phyloP scores from a whole-genome alignment of 2,888 invertebrate genomes.

The Mongoloraphidia duomilia region DNA sequence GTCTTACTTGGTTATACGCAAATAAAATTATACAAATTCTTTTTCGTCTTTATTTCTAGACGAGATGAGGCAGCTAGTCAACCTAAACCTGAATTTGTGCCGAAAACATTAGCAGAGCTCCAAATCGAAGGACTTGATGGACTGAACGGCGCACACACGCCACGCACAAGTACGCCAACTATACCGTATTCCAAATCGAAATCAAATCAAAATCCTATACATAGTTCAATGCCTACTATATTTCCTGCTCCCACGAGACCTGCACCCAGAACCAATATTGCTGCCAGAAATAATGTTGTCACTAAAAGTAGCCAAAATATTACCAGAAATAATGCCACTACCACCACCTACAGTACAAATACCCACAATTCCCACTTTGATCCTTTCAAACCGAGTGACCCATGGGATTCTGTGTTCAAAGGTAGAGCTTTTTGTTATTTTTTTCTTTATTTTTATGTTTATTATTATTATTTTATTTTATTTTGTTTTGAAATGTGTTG shows the following conservation, averaged over 20 bases:
- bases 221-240: constrained; percentile 14
- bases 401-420: constrained; percentile 44
- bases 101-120: constrained; percentile 78
- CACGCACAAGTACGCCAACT: constrained; percentile 9
- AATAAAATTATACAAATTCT: neutral
- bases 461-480: constrained; percentile 14
- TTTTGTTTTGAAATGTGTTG: constrained; percentile 9
- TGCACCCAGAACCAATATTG: constrained; percentile 17
- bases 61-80: constrained; percentile 80
- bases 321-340: constrained; percentile 7
- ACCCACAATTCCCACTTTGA: constrained; percentile 16
- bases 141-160: constrained; percentile 45
- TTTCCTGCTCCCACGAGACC: constrained; percentile 15
- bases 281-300: constrained; percentile 11
- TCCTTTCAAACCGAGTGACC: constrained; percentile 35
- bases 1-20: too few relatives aligned
- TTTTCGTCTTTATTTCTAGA: constrained; percentile 32
- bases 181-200: constrained; percentile 9
- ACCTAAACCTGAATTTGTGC: constrained; percentile 81
- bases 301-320: constrained; percentile 10
- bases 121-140: constrained; percentile 61
- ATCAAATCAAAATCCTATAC: constrained; percentile 8
- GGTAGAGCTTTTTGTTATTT: constrained; percentile 25
- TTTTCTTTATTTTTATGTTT: constrained; percentile 14
- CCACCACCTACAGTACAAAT: constrained; percentile 11